Conservation (phyloP, 2,113 vertebrate genomes). For the Scomber japonicus region DNA sequence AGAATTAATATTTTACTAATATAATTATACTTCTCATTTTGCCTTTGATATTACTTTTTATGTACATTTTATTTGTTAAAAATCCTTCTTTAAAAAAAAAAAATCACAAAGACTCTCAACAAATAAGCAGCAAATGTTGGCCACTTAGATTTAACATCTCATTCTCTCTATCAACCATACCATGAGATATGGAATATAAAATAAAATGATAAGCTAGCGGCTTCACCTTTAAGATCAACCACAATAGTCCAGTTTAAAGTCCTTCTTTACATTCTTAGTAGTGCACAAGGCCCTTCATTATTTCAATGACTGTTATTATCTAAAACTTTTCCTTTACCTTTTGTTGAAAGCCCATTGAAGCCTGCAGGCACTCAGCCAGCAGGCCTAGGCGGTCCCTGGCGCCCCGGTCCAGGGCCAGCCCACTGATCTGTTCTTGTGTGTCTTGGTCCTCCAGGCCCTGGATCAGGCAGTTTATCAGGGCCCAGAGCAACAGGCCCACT, state of each 20-base stretch:
- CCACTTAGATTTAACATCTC: neutral
- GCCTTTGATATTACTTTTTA: too few relatives aligned
- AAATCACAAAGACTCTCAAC: neutral
- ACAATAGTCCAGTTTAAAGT: neutral
- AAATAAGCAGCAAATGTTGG: neutral
- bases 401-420: slow-evolving; percentile 87
- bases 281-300: neutral
- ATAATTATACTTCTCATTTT: too few relatives aligned
- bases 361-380: slow-evolving; percentile 91
- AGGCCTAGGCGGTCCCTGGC: slow-evolving; percentile 90
- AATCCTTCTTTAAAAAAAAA: too few relatives aligned
- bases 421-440: slow-evolving; percentile 88
- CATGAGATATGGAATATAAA: too few relatives aligned
- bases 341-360: slow-evolving; percentile 86
- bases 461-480: slow-evolving; percentile 91
- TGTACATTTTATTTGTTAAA: too few relatives aligned
- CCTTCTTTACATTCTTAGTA: neutral
- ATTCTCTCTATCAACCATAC: neutral
- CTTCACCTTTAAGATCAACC: neutral
- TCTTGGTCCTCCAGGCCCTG: slow-evolving; percentile 90
- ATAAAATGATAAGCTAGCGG: neutral
- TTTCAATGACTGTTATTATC: neutral
- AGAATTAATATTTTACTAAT: too few relatives aligned
- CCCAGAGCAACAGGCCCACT: slow-evolving; percentile 91
- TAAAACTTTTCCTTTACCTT: slow-evolving; percentile 67